phyloP scores from a whole-genome alignment of 1,140 invertebrate genomes.

The Anadara kagoshimensis region DNA sequence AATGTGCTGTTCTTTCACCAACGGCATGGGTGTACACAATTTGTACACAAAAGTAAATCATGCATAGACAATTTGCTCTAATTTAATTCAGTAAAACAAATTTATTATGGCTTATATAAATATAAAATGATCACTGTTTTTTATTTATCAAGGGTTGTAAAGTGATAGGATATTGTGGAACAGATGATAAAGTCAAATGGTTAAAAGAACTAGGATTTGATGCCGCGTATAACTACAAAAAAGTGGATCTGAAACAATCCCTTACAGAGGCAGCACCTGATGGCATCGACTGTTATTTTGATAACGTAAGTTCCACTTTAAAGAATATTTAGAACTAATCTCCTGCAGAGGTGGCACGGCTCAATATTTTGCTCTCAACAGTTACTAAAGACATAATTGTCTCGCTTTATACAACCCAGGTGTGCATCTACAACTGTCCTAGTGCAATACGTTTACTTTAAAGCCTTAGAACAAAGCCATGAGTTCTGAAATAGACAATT shows the following conservation, averaged over 20 bases:
- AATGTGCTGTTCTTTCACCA: too few species aligned
- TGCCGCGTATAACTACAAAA: constrained; percentile 84
- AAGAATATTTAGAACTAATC: too few species aligned
- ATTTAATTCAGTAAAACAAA: neutral
- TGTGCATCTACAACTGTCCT: too few species aligned
- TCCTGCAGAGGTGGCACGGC: neutral
- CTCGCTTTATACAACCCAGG: too few species aligned
- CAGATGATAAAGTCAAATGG: constrained; percentile 83
- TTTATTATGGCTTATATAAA: neutral
- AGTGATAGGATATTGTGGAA: constrained; percentile 83
- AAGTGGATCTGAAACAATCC: constrained; percentile 76
- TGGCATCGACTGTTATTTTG: constrained; percentile 84
- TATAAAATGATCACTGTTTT: too few species aligned
- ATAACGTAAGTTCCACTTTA: constrained; percentile 77
- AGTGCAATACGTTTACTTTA: too few species aligned
- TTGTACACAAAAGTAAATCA: too few species aligned
- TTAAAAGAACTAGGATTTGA: constrained; percentile 80
- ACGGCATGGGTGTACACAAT: too few species aligned
- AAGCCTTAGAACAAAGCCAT: too few species aligned
- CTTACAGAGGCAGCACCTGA: constrained; percentile 81
- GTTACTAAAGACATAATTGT: too few species aligned
- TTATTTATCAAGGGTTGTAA: constrained; percentile 80
- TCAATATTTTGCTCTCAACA: too few species aligned
- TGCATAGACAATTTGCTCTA: neutral
- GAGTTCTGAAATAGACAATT: too few species aligned